Percentiles rank a stretch among this genome's conserved stretches.
Evolutionary conservation across 2,888 invertebrate species (phyloP).

Genomic region (Oligia strigilis): DNA sequence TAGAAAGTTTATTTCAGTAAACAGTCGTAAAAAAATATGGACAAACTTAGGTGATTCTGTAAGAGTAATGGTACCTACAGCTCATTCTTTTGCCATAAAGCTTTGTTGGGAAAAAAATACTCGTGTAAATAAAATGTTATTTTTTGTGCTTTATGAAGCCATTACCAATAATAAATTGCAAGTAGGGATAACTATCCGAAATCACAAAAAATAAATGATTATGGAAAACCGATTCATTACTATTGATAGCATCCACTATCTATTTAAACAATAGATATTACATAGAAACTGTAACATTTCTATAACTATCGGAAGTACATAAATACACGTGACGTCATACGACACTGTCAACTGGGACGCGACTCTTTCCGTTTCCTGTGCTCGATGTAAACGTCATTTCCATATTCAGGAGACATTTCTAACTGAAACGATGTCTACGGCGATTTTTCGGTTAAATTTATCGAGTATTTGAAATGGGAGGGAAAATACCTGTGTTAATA

Average conservation of each 20-base stretch:
- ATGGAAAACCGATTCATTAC: constrained; percentile 12
- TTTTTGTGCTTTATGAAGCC: too few relatives aligned
- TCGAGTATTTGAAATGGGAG: not conserved
- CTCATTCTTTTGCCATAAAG: not conserved
- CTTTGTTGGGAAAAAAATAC: not conserved
- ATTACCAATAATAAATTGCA: not conserved
- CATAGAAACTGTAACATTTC: constrained; percentile 36
- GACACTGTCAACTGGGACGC: constrained; percentile 62
- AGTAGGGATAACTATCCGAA: not conserved
- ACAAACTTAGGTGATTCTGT: constrained; percentile 3
- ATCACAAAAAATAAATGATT: constrained; percentile 10
- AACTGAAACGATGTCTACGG: constrained; percentile 26
- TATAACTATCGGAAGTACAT: constrained; percentile 38
- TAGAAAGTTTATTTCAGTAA: not conserved
- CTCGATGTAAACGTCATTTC: constrained; percentile 63
- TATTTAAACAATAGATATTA: not conserved
- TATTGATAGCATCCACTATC: not conserved
- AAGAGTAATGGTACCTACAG: not conserved
- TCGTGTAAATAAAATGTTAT: constrained; percentile 4
- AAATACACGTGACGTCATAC: constrained; percentile 42
- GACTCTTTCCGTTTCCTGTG: constrained; percentile 72
- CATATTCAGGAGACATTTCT: constrained; percentile 58
- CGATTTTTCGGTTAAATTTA: constrained; percentile 2
- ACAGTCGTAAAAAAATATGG: not conserved
- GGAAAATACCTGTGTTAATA: not conserved